Conservation (phyloP, 2,113 vertebrate genomes). For the Sebastes fasciatus region DNA sequence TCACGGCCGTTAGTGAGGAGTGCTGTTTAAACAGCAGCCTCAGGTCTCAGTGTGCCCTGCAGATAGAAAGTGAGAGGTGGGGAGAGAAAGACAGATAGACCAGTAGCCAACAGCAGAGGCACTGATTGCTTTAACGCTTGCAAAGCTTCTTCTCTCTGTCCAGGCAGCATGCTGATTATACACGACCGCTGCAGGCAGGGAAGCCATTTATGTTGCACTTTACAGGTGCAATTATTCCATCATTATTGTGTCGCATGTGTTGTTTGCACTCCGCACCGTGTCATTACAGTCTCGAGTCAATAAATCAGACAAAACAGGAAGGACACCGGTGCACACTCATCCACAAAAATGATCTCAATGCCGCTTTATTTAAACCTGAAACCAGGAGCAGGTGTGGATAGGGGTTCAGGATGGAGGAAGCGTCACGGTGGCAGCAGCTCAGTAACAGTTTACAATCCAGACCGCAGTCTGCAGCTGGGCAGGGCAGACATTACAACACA, state of each 20-base stretch:
- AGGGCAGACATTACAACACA: conserved; percentile 44
- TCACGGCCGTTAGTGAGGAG: conserved; percentile 31
- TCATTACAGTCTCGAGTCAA: background rate
- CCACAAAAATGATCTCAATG: background rate
- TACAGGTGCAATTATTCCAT: background rate
- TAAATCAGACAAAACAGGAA: conserved; percentile 12
- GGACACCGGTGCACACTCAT: background rate
- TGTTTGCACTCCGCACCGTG: background rate
- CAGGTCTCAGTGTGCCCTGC: background rate
- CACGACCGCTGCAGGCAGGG: background rate
- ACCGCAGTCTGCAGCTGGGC: conserved; percentile 24
- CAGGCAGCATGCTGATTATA: background rate
- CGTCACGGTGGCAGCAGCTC: conserved; percentile 4
- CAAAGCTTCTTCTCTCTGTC: background rate
- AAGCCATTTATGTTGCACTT: background rate
- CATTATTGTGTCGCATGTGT: background rate
- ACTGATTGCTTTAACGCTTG: background rate
- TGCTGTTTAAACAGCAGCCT: conserved; percentile 25
- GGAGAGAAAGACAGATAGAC: background rate
- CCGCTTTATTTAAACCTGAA: conserved; percentile 9
- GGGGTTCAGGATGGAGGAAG: conserved; percentile 4
- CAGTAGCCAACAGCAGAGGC: background rate
- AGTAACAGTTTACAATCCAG: conserved; percentile 15
- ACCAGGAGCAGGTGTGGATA: background rate
- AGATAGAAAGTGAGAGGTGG: conserved; percentile 38